These are phyloP conservation scores for Chauna torquata DNA, from an alignment of 2,113 vertebrate species.

Conservation along the genomic window DNA sequence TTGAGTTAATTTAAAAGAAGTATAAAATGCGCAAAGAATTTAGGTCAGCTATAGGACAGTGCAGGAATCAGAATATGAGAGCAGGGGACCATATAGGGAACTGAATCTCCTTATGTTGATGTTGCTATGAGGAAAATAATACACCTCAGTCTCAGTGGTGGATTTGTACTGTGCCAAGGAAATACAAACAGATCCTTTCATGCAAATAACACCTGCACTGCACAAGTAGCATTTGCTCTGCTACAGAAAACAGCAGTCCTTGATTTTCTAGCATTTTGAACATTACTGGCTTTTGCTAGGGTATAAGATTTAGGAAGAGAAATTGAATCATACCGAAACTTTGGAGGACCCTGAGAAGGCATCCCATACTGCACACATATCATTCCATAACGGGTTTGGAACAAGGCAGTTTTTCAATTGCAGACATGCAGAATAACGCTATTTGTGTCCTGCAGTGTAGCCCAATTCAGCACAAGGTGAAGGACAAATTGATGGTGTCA, in stretches of 20 bases:
- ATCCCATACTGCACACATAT: not conserved
- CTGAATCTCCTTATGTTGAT: not conserved
- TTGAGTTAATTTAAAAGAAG: not conserved
- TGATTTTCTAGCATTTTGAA: not conserved
- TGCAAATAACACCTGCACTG: not conserved
- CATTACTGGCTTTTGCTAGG: not conserved
- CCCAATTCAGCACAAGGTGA: not conserved
- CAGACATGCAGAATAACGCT: not conserved
- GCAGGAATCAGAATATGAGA: not conserved
- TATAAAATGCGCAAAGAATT: constrained; percentile 2
- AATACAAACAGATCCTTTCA: not conserved
- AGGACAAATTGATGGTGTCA: not conserved
- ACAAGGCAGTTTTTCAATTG: not conserved
- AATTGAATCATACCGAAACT: not conserved
- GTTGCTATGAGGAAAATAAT: not conserved
- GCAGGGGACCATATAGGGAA: accelerated
- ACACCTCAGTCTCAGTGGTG: not conserved
- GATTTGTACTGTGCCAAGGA: not conserved
- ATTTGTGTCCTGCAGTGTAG: not conserved
- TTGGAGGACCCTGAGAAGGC: not conserved
- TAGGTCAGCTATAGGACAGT: not conserved
- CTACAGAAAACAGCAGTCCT: not conserved
- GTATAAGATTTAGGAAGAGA: not conserved
- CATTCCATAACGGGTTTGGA: not conserved
- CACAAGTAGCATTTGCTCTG: not conserved